Evolutionary conservation across 1,140 invertebrate genomes (phyloP).

Genomic region (Oncopodura yosiiana): DNA sequence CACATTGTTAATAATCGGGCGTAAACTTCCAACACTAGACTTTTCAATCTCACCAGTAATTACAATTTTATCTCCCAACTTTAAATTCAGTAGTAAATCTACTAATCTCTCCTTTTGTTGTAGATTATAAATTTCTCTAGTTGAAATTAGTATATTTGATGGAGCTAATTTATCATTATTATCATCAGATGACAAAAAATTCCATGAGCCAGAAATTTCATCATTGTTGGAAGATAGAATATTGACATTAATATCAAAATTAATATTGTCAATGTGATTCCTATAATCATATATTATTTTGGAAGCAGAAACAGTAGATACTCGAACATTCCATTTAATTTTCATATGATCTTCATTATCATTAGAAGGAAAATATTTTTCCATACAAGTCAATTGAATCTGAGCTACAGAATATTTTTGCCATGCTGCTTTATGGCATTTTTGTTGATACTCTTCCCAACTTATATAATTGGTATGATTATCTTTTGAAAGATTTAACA

Average conservation of each 20-base stretch:
- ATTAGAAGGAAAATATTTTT: no score
- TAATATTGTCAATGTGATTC: no score
- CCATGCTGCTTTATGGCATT: conserved; percentile 23
- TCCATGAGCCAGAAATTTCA: background rate
- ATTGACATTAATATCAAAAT: no score
- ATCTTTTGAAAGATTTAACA: background rate
- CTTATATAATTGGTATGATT: background rate
- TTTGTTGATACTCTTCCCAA: conserved; percentile 24
- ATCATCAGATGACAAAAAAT: background rate
- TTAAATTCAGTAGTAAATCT: conserved; percentile 15
- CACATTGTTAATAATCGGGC: conserved; percentile 17
- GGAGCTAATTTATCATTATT: background rate
- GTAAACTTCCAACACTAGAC: conserved; percentile 8
- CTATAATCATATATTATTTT: no score
- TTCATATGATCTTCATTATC: no score
- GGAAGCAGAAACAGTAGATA: no score
- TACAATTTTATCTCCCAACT: conserved; percentile 25
- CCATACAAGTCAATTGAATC: conserved; percentile 19
- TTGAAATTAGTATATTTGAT: background rate
- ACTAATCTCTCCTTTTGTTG: conserved; percentile 14
- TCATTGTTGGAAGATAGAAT: no score
- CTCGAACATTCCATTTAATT: no score
- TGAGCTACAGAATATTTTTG: conserved; percentile 5
- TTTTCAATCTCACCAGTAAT: conserved; percentile 13
- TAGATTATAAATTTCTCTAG: background rate